Evolutionary conservation across 2,888 invertebrate genomes (phyloP), one percentile per base, ranked within the genome.

Genomic region (Timema cristinae): DNA sequence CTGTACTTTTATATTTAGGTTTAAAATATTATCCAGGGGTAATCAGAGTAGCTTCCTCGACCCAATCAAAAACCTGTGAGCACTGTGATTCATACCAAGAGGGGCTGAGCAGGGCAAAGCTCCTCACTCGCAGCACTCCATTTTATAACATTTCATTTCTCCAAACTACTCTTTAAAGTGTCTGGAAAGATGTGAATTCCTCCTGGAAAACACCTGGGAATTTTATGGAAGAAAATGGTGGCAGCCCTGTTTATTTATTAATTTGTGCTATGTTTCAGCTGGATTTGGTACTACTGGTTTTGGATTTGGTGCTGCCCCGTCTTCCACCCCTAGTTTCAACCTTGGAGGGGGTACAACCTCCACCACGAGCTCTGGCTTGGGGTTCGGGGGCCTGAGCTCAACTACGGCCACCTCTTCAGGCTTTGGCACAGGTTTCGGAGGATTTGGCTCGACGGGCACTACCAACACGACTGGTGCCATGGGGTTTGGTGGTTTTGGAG

Each of bases 401-500:
- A 78, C 83, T 15, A 80, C 79, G 32, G 78, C 80, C 61, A 76
- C 79, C 16, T 72, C 80, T 2, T 75, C 78, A 9, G 78, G 75
- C 47, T 67, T 72, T 67, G 78, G 79, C 76, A 73, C 79, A 51
- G 80, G 82, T 69, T 83, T 83, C 76, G 83, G 83, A 47, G 66
- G 67, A 13, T 73, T 73, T 63, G 75, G 70, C 7, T 70, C 74
- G 47, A 70, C 75, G 49, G 73, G 72, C 4, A 61, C 69, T 50
- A 66, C 71, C 7, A 70, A 73, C 10, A 69, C 73, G 47, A 71
- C 75, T 0, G 56, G 56, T 51, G 15, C 67, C 0, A 77, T 79
- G n/a, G 76, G 81, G 0, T 87, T 87, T 75, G 85, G 85, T 11
- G 79, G 83, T 9, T 87, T 88, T 79, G 87, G 86, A 6, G 73